Conservation (phyloP, 2,797 vertebrate genomes). For the Acrocephalus scirpaceus region DNA sequence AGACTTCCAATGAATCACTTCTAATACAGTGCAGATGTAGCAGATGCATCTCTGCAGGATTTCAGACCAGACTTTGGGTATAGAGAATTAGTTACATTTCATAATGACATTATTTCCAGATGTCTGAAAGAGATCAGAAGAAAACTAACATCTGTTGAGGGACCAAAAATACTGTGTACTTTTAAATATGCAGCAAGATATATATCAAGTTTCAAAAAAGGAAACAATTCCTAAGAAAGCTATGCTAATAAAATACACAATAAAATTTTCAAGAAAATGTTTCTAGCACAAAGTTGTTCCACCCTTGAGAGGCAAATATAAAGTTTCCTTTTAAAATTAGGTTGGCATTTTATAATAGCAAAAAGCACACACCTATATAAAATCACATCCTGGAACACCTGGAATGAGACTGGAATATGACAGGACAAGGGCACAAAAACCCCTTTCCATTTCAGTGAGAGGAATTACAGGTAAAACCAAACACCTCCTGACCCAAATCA, state of each 20-base stretch:
- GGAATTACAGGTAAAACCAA: not conserved
- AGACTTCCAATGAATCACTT: not conserved
- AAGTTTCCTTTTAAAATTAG: not conserved
- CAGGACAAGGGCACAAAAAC: not conserved
- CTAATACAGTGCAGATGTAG: not conserved
- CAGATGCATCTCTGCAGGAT: conserved; percentile 7
- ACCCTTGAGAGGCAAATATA: not conserved
- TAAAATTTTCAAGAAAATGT: not conserved
- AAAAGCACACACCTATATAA: not conserved
- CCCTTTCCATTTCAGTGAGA: not conserved
- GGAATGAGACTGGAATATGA: not conserved
- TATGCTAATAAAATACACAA: not conserved
- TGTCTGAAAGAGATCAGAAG: conserved; percentile 20
- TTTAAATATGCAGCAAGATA: not conserved
- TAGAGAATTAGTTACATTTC: conserved; percentile 23
- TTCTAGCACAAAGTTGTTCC: not conserved
- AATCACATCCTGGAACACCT: not conserved
- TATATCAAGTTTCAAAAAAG: not conserved
- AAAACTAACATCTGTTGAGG: conserved; percentile 11
- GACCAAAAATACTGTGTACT: not conserved
- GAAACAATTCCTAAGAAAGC: not conserved
- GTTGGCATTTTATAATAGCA: not conserved
- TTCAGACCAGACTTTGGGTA: not conserved
- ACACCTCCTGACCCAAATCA: not conserved
- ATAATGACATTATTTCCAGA: conserved; percentile 41